These are phyloP conservation scores for Xestia ashworthii DNA, from an alignment of 2,888 invertebrate genomes.

Conservation along the genomic window DNA sequence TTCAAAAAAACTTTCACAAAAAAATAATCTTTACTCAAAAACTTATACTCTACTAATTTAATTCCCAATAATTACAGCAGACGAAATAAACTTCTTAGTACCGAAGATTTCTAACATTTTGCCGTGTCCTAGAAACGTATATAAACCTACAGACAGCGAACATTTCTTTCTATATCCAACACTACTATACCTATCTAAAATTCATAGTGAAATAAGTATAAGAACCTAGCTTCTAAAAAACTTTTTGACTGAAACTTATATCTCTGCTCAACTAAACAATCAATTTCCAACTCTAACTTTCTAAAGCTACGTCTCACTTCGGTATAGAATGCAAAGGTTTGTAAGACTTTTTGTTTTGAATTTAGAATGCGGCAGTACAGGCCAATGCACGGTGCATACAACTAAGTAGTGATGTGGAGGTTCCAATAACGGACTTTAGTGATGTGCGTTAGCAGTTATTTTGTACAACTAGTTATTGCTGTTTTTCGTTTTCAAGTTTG, in stretches of 20 bases:
- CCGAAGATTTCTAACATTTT: slow-evolving; percentile 86
- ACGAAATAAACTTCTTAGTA: slow-evolving; percentile 70
- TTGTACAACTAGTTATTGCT: slow-evolving; percentile 28
- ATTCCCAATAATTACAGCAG: slow-evolving; percentile 68
- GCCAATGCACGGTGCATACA: slow-evolving; percentile 91
- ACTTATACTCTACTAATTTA: neutral
- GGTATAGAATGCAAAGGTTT: slow-evolving; percentile 31
- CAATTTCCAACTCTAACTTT: slow-evolving; percentile 34
- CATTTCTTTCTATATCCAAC: slow-evolving; percentile 89
- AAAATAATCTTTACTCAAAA: neutral
- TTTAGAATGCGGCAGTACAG: slow-evolving; percentile 83
- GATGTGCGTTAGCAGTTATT: slow-evolving; percentile 56
- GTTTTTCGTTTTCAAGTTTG: slow-evolving; percentile 5
- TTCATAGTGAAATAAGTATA: slow-evolving; percentile 90
- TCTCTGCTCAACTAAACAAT: neutral
- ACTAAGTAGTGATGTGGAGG: slow-evolving; percentile 87
- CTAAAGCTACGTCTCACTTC: slow-evolving; percentile 59
- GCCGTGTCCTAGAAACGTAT: slow-evolving; percentile 88
- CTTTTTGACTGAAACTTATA: slow-evolving; percentile 49
- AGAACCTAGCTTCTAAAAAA: slow-evolving; percentile 89
- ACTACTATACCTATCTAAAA: slow-evolving; percentile 88
- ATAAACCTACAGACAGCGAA: slow-evolving; percentile 83
- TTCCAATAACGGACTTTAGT: slow-evolving; percentile 66
- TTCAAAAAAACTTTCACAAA: neutral
- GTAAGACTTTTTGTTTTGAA: slow-evolving; percentile 72